Conservation (phyloP, 2,797 vertebrate species). For the Argyrosomus regius region DNA sequence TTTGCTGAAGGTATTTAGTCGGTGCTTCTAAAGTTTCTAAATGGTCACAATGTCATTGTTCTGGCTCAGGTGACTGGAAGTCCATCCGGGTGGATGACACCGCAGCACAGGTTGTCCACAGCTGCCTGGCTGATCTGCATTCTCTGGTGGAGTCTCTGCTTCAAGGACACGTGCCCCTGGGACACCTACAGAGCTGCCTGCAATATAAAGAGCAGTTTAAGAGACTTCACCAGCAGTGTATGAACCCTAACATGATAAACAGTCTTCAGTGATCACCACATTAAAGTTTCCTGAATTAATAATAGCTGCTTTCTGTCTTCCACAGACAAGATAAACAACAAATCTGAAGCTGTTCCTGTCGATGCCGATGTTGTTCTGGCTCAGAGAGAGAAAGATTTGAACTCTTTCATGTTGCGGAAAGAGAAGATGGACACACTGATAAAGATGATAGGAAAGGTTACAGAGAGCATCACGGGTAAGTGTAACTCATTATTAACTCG, state of each 20-base stretch:
- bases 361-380: constrained; percentile 60
- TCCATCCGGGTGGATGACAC: constrained; percentile 63
- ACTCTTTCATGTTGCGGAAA: constrained; percentile 50
- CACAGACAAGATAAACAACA: constrained; percentile 70
- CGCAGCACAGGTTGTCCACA: constrained; percentile 59
- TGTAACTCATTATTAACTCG: fast-evolving
- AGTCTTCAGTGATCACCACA: fast-evolving
- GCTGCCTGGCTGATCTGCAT: constrained; percentile 41
- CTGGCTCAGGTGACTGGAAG: constrained; percentile 68
- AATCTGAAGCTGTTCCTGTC: constrained; percentile 32
- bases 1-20: neutral
- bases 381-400: constrained; percentile 75
- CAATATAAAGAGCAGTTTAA: constrained; percentile 69
- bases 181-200: constrained; percentile 76
- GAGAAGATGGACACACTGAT: constrained; percentile 75
- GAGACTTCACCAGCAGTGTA: constrained; percentile 78
- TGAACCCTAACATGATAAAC: constrained; percentile 11
- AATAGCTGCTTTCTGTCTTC: constrained; percentile 20
- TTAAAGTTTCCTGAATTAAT: neutral
- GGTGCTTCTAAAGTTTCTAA: fast-evolving
- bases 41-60: neutral
- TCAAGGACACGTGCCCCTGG: constrained; percentile 67
- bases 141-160: constrained; percentile 72
- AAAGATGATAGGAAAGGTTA: constrained; percentile 84
- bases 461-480: constrained; percentile 78